Evolutionary conservation across 2,888 invertebrate genomes (phyloP), one percentile per base, ranked within the genome.

Genomic region (Campoletis raptor): DNA sequence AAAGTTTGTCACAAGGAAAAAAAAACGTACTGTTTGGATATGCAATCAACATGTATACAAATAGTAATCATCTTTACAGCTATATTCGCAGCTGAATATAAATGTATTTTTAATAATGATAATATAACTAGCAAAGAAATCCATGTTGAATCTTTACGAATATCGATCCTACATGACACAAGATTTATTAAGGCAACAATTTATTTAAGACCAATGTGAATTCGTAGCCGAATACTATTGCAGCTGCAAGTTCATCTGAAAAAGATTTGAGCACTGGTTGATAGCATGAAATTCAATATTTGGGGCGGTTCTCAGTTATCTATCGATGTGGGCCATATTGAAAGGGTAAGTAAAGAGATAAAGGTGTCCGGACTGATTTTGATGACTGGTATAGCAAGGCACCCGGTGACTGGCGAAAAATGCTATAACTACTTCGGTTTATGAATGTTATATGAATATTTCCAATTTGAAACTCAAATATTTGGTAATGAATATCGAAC

Each of bases 401-500:
- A 67, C 24, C 24, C 12, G 78, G 9, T 37, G 76, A 78, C 37
- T 21, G 37, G 36, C 64, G 48, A 64, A 64, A 78, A 78, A 42
- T 67, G 10, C 37, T 40, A 78, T 67, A 45, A 67, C 67, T 54
- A 64, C 74, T 42, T 18, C 79, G 64, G 30, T 61, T 66, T 83
- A 67, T 73, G 72, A 30, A 72, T 73, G 54, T 73, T 66, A 57
- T 79, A 76, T 79, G 72, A 85, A 87, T 77, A 84, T 90, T 86
- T 87, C 70, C 85, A 81, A 88, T 92, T 90, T 91, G 87, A 90
- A 92, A 89, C 89, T 90, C 90, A 92, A 93, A 92, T 92, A 93
- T 93, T 94, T 92, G 90, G 87, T 90, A 91, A 93, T 91, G 91
- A 92, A 93, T 93, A 92, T 91, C 87, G 88, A 84, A 87, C 87